Percentiles rank a stretch among this genome's conserved stretches.
phyloP scores from a whole-genome alignment of 2,797 vertebrate species.

The Coreius guichenoti region DNA sequence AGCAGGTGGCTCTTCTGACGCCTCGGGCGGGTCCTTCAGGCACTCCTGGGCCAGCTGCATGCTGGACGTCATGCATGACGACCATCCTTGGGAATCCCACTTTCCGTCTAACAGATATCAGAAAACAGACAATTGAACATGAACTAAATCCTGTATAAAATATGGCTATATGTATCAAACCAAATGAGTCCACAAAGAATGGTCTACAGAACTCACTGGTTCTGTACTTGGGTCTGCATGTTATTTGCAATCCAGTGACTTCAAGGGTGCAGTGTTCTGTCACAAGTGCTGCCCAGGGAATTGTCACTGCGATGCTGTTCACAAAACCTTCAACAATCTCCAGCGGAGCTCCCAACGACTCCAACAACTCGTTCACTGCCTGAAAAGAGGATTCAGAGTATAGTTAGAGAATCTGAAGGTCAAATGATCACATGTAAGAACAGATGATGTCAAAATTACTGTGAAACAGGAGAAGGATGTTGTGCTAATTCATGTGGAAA shows the following conservation, averaged over 20 bases:
- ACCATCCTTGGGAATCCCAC: constrained; percentile 89
- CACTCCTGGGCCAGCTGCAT: constrained; percentile 95
- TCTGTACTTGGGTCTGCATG: constrained; percentile 87
- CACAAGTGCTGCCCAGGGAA: constrained; percentile 92
- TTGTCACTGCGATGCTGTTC: constrained; percentile 86
- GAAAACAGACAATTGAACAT: neutral
- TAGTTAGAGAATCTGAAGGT: neutral
- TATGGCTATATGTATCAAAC: neutral
- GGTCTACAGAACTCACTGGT: constrained; percentile 79
- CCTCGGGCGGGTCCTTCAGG: constrained; percentile 88
- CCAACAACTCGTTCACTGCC: constrained; percentile 91
- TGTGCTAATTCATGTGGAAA: neutral
- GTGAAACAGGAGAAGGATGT: neutral
- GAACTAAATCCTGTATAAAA: neutral
- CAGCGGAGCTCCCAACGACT: constrained; percentile 87
- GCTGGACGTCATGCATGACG: constrained; percentile 92
- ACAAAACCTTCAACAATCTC: constrained; percentile 93
- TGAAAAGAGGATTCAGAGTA: constrained; percentile 58
- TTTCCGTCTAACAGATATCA: constrained; percentile 70
- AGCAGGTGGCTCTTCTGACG: constrained; percentile 87
- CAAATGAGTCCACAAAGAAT: neutral
- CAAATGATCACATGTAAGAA: neutral
- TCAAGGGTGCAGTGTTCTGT: constrained; percentile 91
- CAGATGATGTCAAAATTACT: neutral
- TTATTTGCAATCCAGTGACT: constrained; percentile 89